A percentile compares a stretch with the other conserved stretches of the same genome.
phyloP scores from a whole-genome alignment of 30 jellyfish, hydroid and myxozoan genomes.

The Aurelia aurita complex sp. Pacific region DNA sequence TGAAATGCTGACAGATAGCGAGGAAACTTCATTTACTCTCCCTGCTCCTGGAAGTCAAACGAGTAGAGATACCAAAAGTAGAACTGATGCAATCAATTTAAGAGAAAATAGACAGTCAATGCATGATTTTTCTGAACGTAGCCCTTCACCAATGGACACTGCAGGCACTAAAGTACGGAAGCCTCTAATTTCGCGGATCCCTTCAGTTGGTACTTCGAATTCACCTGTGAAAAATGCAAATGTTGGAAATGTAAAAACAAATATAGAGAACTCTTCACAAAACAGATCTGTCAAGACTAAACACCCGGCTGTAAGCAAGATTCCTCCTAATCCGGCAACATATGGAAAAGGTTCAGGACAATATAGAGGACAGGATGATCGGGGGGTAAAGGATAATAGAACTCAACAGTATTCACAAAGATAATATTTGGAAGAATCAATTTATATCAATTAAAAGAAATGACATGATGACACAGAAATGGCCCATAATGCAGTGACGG shows the following conservation, averaged over 20 bases:
- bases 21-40: slow-evolving; percentile 36
- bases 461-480: no score
- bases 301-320: slow-evolving; percentile 52
- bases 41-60: neutral
- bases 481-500: no score
- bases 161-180: slow-evolving; percentile 27
- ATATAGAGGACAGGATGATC: neutral
- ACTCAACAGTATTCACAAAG: slow-evolving; percentile 1
- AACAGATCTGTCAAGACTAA: slow-evolving; percentile 8
- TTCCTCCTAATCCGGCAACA: slow-evolving; percentile 30
- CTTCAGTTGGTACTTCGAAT: slow-evolving; percentile 44
- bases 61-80: neutral
- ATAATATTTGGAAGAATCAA: neutral
- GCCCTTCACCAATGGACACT: slow-evolving; percentile 1
- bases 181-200: slow-evolving; percentile 64
- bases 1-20: slow-evolving; percentile 67
- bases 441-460: no score
- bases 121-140: slow-evolving; percentile 4
- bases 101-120: neutral
- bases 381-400: slow-evolving; percentile 9
- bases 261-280: slow-evolving; percentile 8
- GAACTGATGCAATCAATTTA: neutral
- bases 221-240: slow-evolving; percentile 48
- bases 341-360: slow-evolving; percentile 8
- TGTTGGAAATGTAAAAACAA: slow-evolving; percentile 29